Evolutionary conservation across 2,888 invertebrate genomes (phyloP).

Genomic region (Liodrosophila aerea): DNA sequence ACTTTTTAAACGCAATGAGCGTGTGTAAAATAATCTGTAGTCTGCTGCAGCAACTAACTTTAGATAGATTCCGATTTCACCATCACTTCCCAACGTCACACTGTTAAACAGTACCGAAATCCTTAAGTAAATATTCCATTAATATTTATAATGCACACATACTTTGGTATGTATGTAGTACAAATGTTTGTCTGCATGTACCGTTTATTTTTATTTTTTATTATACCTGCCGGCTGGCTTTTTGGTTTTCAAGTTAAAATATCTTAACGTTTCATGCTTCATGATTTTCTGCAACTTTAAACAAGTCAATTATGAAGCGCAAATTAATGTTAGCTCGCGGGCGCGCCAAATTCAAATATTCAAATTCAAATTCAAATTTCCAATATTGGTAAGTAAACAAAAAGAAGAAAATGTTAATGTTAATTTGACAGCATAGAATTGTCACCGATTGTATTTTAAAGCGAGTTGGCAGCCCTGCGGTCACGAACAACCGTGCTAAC

Average conservation of each 20-base stretch:
- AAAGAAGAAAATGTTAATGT: no score
- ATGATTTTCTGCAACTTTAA: slow-evolving; percentile 66
- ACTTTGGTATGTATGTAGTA: background rate
- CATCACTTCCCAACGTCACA: slow-evolving; percentile 26
- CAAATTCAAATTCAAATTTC: slow-evolving; percentile 13
- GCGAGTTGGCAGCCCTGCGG: no score
- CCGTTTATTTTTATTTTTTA: slow-evolving; percentile 55
- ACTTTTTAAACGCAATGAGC: slow-evolving; percentile 54
- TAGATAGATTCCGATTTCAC: slow-evolving; percentile 57
- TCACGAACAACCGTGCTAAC: slow-evolving; percentile 12
- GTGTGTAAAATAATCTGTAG: slow-evolving; percentile 40
- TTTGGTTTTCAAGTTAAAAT: slow-evolving; percentile 20
- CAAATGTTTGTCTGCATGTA: slow-evolving; percentile 12
- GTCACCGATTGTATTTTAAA: no score
- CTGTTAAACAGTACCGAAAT: slow-evolving; percentile 45
- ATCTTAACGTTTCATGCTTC: slow-evolving; percentile 59
- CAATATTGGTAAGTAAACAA: background rate
- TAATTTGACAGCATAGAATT: no score
- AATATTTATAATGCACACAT: slow-evolving; percentile 59
- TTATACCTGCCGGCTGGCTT: slow-evolving; percentile 41
- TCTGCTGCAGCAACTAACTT: slow-evolving; percentile 24
- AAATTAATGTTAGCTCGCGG: slow-evolving; percentile 58
- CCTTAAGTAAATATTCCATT: slow-evolving; percentile 61
- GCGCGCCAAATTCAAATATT: slow-evolving; percentile 18
- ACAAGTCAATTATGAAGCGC: slow-evolving; percentile 65